A percentile compares a stretch with the other conserved stretches of the same genome.
Evolutionary conservation across 2,797 vertebrate genomes (phyloP).

Genomic region (Adrianichthys oophorus): DNA sequence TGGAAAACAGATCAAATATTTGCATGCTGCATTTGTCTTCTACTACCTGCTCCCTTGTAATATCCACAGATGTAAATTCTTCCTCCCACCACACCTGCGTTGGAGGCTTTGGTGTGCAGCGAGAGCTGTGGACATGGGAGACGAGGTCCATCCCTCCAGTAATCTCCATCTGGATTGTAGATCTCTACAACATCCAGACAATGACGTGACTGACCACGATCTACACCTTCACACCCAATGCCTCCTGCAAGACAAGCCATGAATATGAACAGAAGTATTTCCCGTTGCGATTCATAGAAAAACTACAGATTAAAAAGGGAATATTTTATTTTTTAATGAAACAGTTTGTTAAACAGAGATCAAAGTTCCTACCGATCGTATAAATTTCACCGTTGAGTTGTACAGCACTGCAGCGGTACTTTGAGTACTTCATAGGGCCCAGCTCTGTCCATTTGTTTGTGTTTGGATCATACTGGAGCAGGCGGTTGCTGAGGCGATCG

Average conservation of each 20-base stretch:
- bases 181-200: conserved; percentile 94
- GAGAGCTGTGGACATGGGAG: conserved; percentile 91
- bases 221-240: conserved; percentile 90
- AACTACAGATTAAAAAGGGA: too few relatives aligned
- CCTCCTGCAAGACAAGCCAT: conserved; percentile 81
- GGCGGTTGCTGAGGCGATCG: conserved; percentile 91
- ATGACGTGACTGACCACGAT: conserved; percentile 90
- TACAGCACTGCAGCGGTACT: conserved; percentile 91
- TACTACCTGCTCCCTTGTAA: conserved; percentile 92
- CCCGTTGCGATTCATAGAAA: too few relatives aligned
- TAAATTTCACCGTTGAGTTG: conserved; percentile 89
- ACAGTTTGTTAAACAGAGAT: not conserved
- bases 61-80: conserved; percentile 96
- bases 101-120: conserved; percentile 85
- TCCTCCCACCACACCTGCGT: conserved; percentile 87
- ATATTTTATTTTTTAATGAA: not conserved
- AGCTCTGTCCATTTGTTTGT: conserved; percentile 89
- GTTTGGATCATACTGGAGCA: conserved; percentile 87
- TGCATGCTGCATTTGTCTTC: not conserved
- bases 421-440: conserved; percentile 91
- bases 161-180: conserved; percentile 91
- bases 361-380: conserved; percentile 87
- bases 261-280: not conserved
- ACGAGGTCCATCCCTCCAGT: conserved; percentile 90
- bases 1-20: not conserved